Percentiles rank a stretch among this genome's conserved stretches.
Conservation (phyloP, 2,113 vertebrate species). For the Neomonachus schauinslandi region DNA sequence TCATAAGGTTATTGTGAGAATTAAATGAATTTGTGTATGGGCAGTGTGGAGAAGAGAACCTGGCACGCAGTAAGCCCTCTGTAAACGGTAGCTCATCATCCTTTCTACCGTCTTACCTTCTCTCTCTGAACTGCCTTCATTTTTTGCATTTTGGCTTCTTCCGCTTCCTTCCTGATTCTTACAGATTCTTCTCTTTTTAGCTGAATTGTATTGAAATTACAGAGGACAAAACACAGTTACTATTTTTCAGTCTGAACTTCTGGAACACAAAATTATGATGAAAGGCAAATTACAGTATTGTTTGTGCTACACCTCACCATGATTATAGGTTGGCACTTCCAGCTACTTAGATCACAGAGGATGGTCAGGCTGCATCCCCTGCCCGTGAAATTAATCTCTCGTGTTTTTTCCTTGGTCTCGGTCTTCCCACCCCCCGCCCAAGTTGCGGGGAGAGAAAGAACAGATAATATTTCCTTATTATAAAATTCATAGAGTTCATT, state of each 20-base stretch:
- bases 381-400: neutral
- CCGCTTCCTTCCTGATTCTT: constrained; percentile 85
- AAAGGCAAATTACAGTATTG: constrained; percentile 71
- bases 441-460: neutral
- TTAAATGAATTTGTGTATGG: neutral
- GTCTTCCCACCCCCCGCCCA: neutral
- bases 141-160: constrained; percentile 87
- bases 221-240: constrained; percentile 64
- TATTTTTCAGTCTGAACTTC: constrained; percentile 68
- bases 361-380: neutral
- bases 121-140: constrained; percentile 90
- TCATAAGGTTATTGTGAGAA: neutral
- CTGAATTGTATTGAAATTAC: constrained; percentile 79
- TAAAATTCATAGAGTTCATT: neutral
- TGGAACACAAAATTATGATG: constrained; percentile 70
- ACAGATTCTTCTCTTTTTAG: constrained; percentile 85
- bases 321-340: constrained; percentile 59
- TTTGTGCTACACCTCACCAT: neutral
- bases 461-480: neutral
- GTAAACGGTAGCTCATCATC: neutral
- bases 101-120: constrained; percentile 85
- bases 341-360: constrained; percentile 40
- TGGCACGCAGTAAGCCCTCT: neutral
- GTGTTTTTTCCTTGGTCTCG: neutral
- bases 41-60: neutral